Evolutionary conservation across 2,113 vertebrate species (phyloP).

Genomic region (Myxocyprinus asiaticus): DNA sequence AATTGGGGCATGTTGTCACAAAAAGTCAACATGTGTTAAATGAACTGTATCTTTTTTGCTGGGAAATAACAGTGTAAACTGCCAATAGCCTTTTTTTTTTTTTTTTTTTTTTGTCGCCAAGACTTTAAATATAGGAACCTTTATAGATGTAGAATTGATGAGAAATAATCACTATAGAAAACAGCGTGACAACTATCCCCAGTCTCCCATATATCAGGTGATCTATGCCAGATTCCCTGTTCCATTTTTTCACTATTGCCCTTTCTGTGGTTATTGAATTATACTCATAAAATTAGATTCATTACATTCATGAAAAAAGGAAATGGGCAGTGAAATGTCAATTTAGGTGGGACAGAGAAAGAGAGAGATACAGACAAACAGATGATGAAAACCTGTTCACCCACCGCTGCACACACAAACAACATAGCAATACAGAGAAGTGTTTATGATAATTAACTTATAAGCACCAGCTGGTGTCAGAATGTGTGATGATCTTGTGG

Average conservation of each 20-base stretch:
- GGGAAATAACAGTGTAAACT: too few relatives aligned
- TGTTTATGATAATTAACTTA: slow-evolving; percentile 34
- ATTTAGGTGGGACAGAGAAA: neutral
- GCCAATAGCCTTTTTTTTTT: too few relatives aligned
- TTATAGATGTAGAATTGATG: too few relatives aligned
- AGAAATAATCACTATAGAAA: too few relatives aligned
- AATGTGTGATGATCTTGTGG: slow-evolving; percentile 42
- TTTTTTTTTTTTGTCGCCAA: too few relatives aligned
- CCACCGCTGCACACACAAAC: neutral
- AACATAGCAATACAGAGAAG: neutral
- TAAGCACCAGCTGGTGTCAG: slow-evolving; percentile 28
- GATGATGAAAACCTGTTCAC: neutral
- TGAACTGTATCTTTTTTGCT: too few relatives aligned
- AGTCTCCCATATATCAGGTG: too few relatives aligned
- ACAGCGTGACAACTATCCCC: too few relatives aligned
- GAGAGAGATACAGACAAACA: neutral
- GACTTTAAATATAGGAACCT: too few relatives aligned
- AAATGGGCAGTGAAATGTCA: slow-evolving; percentile 2
- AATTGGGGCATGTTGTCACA: too few relatives aligned
- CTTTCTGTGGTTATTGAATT: slow-evolving; percentile 5
- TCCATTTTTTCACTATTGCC: neutral
- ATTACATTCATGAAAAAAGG: neutral
- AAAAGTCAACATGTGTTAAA: too few relatives aligned
- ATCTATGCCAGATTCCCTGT: too few relatives aligned
- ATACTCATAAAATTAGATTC: neutral